Base-by-base conservation (phyloP, 2,888 invertebrate genomes). In the Drosophila mimetica region DNA sequence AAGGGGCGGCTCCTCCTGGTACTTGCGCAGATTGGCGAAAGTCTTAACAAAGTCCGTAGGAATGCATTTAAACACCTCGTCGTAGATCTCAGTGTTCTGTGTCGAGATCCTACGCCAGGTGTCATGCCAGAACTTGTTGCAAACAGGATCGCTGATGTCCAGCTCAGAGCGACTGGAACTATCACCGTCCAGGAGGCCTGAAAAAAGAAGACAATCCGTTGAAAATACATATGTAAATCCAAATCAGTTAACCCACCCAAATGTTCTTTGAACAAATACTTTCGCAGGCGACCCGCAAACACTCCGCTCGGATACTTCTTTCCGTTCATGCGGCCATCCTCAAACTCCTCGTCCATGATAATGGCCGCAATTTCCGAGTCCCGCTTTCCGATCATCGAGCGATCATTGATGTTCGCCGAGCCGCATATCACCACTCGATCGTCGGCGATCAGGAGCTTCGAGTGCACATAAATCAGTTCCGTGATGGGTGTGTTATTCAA, bases 351-450 rank as follows among this genome's bases (percentile, higher is more conserved):
- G 89, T 97, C 97, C 94, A 97, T 96, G 55, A 98, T 93, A 42
- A 98, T 92, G 14, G 98, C 95, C 3, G 97, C 98, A 6, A 97
- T 95, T 92, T 99, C 99, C 0, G 98, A 98, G 89, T 99, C 99
- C 75, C 99, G 93, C 70, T 95, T 96, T 0, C 99, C 99, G 55
- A 98, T 93, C 94, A 99, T 94, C 59, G 98, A 98, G 53, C 99
- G 93, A 90, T 99, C 99, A 89, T 99, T 99, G 80, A 99, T 98
- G 90, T 99, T 99, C 0, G 99, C 99, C 5, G 98, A 99, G 16
- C 99, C 99, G 86, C 99, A 98, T 73, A 99, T 98, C 0, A 97
- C 95, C 2, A 94, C 93, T 77, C 95, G 94, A 91, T 99, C 99
- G 90, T 99, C 99, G 0, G 96, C 96, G 70, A 99, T 97, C 92